Conservation (phyloP, 1,140 invertebrate species). For the Camponotus floridanus region DNA sequence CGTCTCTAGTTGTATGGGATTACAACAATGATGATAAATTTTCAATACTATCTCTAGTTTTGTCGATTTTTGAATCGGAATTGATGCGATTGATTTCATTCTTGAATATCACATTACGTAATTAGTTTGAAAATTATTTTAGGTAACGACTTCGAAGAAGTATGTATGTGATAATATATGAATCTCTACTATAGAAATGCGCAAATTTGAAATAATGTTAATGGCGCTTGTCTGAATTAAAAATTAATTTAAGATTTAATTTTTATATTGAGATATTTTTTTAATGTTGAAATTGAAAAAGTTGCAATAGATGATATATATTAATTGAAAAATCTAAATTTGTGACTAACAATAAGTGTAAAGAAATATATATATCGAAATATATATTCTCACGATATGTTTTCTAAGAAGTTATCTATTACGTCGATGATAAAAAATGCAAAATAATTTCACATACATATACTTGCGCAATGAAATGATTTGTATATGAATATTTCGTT, state of each 20-base stretch:
- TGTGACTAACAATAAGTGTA: too few relatives aligned
- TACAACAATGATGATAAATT: constrained; percentile 14
- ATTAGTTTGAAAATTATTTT: constrained; percentile 49
- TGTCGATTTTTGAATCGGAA: constrained; percentile 16
- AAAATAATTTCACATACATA: too few relatives aligned
- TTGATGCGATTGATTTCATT: constrained; percentile 45
- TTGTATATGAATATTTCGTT: constrained; percentile 11
- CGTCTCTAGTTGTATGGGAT: constrained; percentile 19
- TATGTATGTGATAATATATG: not conserved
- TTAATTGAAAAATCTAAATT: not conserved
- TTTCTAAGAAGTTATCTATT: not conserved
- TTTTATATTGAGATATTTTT: not conserved
- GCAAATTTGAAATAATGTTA: not conserved
- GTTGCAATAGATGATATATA: not conserved
- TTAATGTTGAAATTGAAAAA: not conserved
- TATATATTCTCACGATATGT: too few relatives aligned
- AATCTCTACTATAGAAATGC: not conserved
- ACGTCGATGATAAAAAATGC: not conserved
- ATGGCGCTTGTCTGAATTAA: not conserved
- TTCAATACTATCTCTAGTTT: constrained; percentile 34
- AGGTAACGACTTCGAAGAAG: constrained; percentile 3
- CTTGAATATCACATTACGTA: constrained; percentile 40
- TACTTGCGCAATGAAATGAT: not conserved
- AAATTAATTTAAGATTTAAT: not conserved
- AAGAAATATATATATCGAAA: not conserved